phyloP scores from a whole-genome alignment of 2,888 invertebrate genomes.

The Bombylius major region DNA sequence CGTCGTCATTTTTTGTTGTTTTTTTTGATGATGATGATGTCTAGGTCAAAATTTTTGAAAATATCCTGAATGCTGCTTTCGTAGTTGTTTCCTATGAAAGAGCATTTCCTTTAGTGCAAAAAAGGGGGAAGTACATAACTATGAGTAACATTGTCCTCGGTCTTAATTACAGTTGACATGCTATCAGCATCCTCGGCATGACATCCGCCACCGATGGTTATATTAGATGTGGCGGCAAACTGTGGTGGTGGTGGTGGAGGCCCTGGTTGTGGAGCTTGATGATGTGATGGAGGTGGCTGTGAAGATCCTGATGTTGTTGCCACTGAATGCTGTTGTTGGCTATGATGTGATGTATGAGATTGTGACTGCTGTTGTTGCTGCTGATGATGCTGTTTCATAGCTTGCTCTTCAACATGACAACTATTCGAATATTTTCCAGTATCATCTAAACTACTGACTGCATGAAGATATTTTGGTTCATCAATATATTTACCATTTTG shows the following conservation, averaged over 20 bases:
- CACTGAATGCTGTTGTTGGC: slow-evolving; percentile 15
- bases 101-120: slow-evolving; percentile 38
- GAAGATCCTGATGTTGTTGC: slow-evolving; percentile 17
- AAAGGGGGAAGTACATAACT: slow-evolving; percentile 37
- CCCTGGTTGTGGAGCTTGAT: slow-evolving; percentile 14
- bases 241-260: slow-evolving; percentile 14
- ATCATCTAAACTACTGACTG: slow-evolving; percentile 16
- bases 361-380: slow-evolving; percentile 4
- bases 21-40: too few species aligned
- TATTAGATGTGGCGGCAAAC: slow-evolving; percentile 18
- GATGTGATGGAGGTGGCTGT: slow-evolving; percentile 11
- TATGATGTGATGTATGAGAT: slow-evolving; percentile 16
- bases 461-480: slow-evolving; percentile 32
- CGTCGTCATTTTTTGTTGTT: too few species aligned
- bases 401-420: slow-evolving; percentile 15
- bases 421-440: slow-evolving; percentile 15
- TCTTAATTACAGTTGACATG: slow-evolving; percentile 34
- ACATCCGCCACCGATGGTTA: slow-evolving; percentile 15
- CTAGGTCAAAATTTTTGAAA: not conserved
- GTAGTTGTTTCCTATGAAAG: slow-evolving; percentile 28
- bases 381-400: slow-evolving; percentile 7
- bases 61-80: slow-evolving; percentile 15
- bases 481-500: slow-evolving; percentile 33
- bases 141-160: slow-evolving; percentile 34
- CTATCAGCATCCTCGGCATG: slow-evolving; percentile 18